Conservation (phyloP, 2,797 vertebrate species). For the Eulemur coronatus region DNA sequence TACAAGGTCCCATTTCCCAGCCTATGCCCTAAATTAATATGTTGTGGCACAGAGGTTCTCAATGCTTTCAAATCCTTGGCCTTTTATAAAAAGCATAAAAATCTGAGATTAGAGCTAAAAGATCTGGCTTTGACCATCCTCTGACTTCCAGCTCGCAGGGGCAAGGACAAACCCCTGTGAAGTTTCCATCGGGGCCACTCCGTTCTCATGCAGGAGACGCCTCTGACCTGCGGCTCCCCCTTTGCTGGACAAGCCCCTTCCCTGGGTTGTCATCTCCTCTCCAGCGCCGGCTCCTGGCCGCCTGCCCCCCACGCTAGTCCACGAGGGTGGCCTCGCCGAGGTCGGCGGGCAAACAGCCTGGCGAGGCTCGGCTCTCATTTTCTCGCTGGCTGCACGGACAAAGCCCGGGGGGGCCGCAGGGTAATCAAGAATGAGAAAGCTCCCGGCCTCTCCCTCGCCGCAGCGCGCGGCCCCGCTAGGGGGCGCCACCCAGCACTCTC, state of each 20-base stretch:
- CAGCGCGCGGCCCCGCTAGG: neutral
- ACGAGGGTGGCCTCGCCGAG: neutral
- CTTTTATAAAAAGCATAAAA: neutral
- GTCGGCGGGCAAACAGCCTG: neutral
- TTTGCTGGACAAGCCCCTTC: neutral
- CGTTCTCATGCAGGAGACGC: neutral
- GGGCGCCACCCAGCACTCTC: neutral
- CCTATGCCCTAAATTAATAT: neutral
- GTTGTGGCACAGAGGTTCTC: neutral
- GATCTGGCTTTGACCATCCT: neutral
- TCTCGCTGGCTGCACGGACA: neutral
- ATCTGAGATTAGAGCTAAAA: neutral
- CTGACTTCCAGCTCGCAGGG: neutral
- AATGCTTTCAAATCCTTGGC: neutral
- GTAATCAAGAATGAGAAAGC: neutral
- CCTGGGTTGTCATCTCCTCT: neutral
- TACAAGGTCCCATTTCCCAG: neutral
- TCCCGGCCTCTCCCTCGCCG: neutral
- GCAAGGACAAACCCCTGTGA: neutral
- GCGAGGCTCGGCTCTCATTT: neutral
- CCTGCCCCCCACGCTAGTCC: rapidly evolving
- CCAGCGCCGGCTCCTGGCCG: neutral
- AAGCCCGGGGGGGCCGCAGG: neutral
- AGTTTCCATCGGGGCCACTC: neutral
- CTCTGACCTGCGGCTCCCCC: neutral